Conservation (phyloP, 2,797 vertebrate genomes). For the Oophaga sylvatica region DNA sequence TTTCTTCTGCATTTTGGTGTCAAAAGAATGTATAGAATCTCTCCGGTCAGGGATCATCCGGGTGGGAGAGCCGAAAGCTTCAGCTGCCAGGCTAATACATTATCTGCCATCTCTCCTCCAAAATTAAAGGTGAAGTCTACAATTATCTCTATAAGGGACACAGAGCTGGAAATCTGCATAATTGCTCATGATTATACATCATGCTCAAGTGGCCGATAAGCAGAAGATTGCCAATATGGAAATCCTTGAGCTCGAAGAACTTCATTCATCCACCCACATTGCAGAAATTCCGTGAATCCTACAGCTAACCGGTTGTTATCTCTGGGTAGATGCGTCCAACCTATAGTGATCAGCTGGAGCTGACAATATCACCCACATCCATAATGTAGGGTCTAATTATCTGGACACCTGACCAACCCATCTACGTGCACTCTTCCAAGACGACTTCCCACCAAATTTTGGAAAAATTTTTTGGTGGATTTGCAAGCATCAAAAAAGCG, state of each 20-base stretch:
- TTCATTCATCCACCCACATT: background rate
- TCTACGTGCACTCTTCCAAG: background rate
- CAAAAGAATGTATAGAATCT: constrained; percentile 34
- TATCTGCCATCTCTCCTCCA: background rate
- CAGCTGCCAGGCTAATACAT: background rate
- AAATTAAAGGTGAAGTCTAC: background rate
- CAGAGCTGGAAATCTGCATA: background rate
- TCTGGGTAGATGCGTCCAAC: background rate
- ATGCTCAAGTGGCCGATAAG: background rate
- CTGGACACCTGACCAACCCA: background rate
- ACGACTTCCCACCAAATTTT: background rate
- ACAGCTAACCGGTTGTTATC: background rate
- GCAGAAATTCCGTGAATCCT: background rate
- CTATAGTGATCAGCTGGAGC: background rate
- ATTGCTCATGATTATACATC: background rate
- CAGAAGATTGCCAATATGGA: background rate
- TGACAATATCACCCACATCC: background rate
- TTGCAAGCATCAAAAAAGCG: background rate
- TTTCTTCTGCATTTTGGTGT: constrained; percentile 17
- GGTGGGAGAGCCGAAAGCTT: background rate
- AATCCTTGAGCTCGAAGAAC: background rate
- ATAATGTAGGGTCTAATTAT: background rate
- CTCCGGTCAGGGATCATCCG: background rate
- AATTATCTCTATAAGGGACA: background rate
- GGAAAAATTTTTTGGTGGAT: background rate